Evolutionary conservation across 1,140 invertebrate genomes (phyloP), one percentile per base, ranked within the genome.

Genomic region (Drosophila ananassae): DNA sequence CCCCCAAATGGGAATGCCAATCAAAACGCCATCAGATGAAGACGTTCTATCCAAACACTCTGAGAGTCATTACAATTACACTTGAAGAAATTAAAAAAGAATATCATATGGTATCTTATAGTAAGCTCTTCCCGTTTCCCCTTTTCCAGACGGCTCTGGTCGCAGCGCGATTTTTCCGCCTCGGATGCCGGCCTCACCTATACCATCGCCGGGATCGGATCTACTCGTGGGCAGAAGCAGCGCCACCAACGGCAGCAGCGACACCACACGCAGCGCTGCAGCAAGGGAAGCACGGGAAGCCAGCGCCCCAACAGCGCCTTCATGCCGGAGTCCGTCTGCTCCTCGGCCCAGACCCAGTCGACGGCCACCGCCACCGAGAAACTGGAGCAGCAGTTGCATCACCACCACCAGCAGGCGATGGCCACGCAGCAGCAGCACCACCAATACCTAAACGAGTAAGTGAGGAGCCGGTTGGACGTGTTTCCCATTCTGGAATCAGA

Each of bases 121-220:
- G 25, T 28, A 28, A 6, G 25, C 25, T 28, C 6, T 7, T 28
- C 1, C 25, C 25, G 17, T 6, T 13, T 13, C 3, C 9, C 9
- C 3, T 41, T 41, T 44, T 44, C 17, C 41, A 90, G 85, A 0
- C 69, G 58, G 8, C 77, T 84, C 12, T 91, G 90, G 90, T 77
- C 90, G 2, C 90, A 91, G 47, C 90, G 89, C 17, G 87, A 91
- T 51, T 91, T 91, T 47, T 73, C 89, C 25, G 73, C 89, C 77
- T 91, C 90, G 30, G 90, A 91, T 32, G 87, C 81, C 51, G 90
- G 90, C 53, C 82, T 91, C 32, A 87, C 90, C 13, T 91, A 91
- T 47, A 89, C 89, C 44, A 87, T 90, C 24, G 82, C 85, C 0
- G 89, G 89, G 12, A 81, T 90, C 4, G 77, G 67, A 17, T 76